phyloP scores from a whole-genome alignment of 2,888 invertebrate species.

The Epistrophella euchroma region DNA sequence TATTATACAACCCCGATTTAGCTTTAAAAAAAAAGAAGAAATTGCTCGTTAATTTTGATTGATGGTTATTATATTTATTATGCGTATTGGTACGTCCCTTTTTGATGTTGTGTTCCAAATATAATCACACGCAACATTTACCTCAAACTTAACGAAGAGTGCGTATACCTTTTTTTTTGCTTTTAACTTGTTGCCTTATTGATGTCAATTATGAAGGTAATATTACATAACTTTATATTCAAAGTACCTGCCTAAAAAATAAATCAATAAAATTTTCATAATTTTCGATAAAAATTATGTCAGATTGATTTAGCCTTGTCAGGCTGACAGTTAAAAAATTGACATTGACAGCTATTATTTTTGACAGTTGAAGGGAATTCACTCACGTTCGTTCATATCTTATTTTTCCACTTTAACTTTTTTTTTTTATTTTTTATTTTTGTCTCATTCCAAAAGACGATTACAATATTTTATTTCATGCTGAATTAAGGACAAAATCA shows the following conservation, averaged over 20 bases:
- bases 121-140: slow-evolving; percentile 43
- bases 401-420: too few relatives aligned
- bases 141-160: slow-evolving; percentile 18
- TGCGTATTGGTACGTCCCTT: slow-evolving; percentile 2
- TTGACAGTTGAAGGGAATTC: slow-evolving; percentile 11
- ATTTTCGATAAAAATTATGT: not conserved
- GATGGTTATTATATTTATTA: slow-evolving; percentile 48
- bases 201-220: slow-evolving; percentile 52
- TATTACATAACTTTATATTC: not conserved
- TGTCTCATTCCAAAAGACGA: not conserved
- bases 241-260: not conserved
- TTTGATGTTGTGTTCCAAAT: slow-evolving; percentile 13
- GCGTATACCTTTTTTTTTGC: not conserved
- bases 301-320: not conserved
- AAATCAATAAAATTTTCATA: slow-evolving; percentile 13
- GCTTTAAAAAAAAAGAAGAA: slow-evolving; percentile 38
- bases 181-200: slow-evolving; percentile 67
- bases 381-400: not conserved
- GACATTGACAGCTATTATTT: slow-evolving; percentile 24
- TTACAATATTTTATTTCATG: slow-evolving; percentile 2
- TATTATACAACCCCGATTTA: slow-evolving; percentile 49
- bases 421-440: too few relatives aligned
- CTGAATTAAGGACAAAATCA: not conserved
- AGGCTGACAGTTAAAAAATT: slow-evolving; percentile 2
- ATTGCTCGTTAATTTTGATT: slow-evolving; percentile 70